Base-by-base conservation (phyloP, 1,140 invertebrate species). In the Neodiprion pinetum region DNA sequence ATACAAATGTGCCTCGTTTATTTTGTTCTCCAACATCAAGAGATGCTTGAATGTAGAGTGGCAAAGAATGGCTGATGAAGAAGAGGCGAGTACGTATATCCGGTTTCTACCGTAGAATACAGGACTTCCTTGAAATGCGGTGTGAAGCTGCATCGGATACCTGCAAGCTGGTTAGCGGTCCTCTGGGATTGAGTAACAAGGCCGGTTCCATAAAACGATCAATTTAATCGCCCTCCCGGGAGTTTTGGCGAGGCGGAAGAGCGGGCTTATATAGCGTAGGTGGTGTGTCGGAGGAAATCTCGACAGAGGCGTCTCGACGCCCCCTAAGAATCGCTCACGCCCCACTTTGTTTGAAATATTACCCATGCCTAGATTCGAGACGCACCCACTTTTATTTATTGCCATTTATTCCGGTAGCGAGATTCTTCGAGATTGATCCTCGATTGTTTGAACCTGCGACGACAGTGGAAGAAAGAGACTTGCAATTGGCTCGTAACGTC, bases 121-220 rank as follows among this genome's bases (percentile, higher is more conserved):
- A 40, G 28, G 28, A 40, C 28, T 40, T 40, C 28, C 5, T 40
- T 40, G 28, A 40, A 40, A 40, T 40, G 28, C 5, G 5, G 28
- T 40, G 28, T 40, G 28, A 40, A 40, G 28, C 28, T 40, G 28
- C 28, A 40, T 1, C 28, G 28, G 28, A 5, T 40, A 65, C 61
- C 12, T 65, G 17, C 12, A 65, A 21, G 61, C 61, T 14, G 12
- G 12, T 65, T 14, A 21, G 61, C 61, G 12, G 14, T 70, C 66
- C 72, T 66, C 23, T 8, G 72, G 65, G 72, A 21, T 47, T 17
- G 70, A 72, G 79, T 80, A 82, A 82, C 79, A 82, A 80, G 79
- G 40, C 77, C 9, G 67, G 75, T 78, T 73, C 74, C 76, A 80
- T 82, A 82, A 82, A 82, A 79, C 80, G 80, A 82, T 82, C 81